Conservation (phyloP, 1,140 invertebrate species). For the Trypoxylus dichotomus region DNA sequence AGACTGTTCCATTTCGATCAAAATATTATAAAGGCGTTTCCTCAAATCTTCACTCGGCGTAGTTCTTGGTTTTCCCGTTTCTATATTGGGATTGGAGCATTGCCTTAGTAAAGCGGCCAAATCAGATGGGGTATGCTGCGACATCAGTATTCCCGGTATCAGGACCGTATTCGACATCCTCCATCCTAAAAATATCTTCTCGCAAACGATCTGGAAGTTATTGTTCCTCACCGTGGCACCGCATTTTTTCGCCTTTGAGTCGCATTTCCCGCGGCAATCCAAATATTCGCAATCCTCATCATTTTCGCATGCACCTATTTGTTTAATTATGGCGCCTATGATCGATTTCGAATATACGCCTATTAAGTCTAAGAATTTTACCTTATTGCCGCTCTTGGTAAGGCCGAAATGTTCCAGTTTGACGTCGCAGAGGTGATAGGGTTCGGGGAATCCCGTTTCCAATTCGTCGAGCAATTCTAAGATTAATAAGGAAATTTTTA, state of each 20-base stretch:
- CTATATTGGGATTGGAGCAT: conserved; percentile 59
- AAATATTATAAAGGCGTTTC: conserved; percentile 56
- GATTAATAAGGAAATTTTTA: conserved; percentile 62
- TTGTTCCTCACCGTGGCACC: conserved; percentile 60
- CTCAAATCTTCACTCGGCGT: conserved; percentile 53
- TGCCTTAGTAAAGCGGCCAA: conserved; percentile 58
- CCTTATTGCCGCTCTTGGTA: conserved; percentile 54
- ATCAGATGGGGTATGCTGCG: conserved; percentile 59
- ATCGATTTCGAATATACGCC: conserved; percentile 56
- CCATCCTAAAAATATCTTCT: conserved; percentile 67
- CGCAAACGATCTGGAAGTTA: conserved; percentile 66
- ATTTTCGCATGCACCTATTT: conserved; percentile 55
- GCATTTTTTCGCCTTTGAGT: conserved; percentile 56
- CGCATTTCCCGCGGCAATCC: conserved; percentile 65
- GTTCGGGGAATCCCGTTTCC: conserved; percentile 59
- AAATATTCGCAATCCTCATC: conserved; percentile 67
- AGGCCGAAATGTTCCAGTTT: conserved; percentile 69
- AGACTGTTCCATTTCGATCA: conserved; percentile 55
- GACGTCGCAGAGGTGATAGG: conserved; percentile 67
- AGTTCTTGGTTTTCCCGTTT: conserved; percentile 53
- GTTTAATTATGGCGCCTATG: conserved; percentile 53
- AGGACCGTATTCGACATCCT: conserved; percentile 61
- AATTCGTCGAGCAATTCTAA: conserved; percentile 63
- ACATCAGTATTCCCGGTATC: conserved; percentile 63
- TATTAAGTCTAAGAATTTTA: conserved; percentile 66